Evolutionary conservation across 2,113 vertebrate species (phyloP), one percentile per base, ranked within the genome.

Genomic region (Tringa solitaria): DNA sequence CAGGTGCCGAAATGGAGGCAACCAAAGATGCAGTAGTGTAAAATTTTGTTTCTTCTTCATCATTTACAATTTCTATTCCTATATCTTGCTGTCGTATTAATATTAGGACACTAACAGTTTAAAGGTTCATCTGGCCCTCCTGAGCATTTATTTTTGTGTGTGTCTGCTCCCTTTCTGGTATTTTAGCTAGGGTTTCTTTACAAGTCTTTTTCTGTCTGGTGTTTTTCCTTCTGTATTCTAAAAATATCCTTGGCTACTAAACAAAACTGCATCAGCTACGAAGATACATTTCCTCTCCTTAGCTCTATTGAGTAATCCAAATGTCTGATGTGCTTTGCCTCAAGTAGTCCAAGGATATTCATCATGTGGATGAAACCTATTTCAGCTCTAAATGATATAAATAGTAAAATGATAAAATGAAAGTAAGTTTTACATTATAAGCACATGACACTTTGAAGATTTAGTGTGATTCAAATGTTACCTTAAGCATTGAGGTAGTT

Each of bases 211-310:
- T 43, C 59, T 78, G n/a, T 70, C 72, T 92, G 57, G 32, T 56
- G 37, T 80, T 96, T 90, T 92, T 90, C 69, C 73, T 95, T 93
- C 81, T 93, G 14, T 70, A 37, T 94, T 87, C 64, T 94, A 95
- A 92, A 92, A 95, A 84, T 90, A 57, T 39, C 8, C 27, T 87
- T 72, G 73, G 51, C 72, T 78, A 60, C 76, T 51, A 78, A 92
- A 73, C 67, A 92, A 91, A 93, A 76, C 78, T 87, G 35, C 41
- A 57, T 79, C 65, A 93, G 35, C 67, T 93, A 33, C 1, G 4
- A 75, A 93, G 33, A 79, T 79, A 19, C 14, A 46, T 76, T 95
- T 90, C 72, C 16, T 93, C 27, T 92, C 24, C 43, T 67, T 89
- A 68, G 35, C 24, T 78, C 63, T 90, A 0, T 10, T 54, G 7